Percentiles rank a stretch among this genome's conserved stretches.
Evolutionary conservation across 1,140 invertebrate genomes (phyloP).

Genomic region (Proales similis): DNA sequence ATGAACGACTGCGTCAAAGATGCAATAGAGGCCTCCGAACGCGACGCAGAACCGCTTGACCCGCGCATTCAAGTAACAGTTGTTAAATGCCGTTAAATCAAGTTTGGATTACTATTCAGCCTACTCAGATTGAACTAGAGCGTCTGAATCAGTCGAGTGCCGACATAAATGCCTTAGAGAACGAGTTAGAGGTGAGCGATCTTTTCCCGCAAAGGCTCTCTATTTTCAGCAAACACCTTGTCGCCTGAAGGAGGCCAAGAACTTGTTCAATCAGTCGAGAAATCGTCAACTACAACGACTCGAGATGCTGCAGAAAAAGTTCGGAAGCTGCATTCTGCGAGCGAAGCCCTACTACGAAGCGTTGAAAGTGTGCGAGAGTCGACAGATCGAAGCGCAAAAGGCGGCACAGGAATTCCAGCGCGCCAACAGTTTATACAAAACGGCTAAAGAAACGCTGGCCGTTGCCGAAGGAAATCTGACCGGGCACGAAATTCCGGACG

Average conservation of each 20-base stretch:
- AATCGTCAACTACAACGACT: conserved; percentile 75
- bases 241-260: conserved; percentile 67
- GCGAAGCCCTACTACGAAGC: conserved; percentile 84
- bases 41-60: neutral
- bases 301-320: conserved; percentile 71
- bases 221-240: neutral
- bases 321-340: conserved; percentile 76
- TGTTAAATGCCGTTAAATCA: neutral
- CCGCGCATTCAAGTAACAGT: conserved; percentile 18
- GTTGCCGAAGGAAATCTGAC: conserved; percentile 79
- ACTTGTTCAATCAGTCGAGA: conserved; percentile 70
- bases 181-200: conserved; percentile 78
- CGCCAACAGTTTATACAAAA: conserved; percentile 66
- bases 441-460: conserved; percentile 88
- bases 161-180: conserved; percentile 85
- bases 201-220: neutral
- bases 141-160: conserved; percentile 80
- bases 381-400: conserved; percentile 73
- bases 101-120: neutral
- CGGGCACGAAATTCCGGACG: conserved; percentile 77
- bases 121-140: conserved; percentile 72
- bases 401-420: conserved; percentile 83
- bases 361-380: conserved; percentile 60
- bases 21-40: neutral
- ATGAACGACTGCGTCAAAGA: no score